Conservation (phyloP, 2,797 vertebrate species). For the Chelon auratus region DNA sequence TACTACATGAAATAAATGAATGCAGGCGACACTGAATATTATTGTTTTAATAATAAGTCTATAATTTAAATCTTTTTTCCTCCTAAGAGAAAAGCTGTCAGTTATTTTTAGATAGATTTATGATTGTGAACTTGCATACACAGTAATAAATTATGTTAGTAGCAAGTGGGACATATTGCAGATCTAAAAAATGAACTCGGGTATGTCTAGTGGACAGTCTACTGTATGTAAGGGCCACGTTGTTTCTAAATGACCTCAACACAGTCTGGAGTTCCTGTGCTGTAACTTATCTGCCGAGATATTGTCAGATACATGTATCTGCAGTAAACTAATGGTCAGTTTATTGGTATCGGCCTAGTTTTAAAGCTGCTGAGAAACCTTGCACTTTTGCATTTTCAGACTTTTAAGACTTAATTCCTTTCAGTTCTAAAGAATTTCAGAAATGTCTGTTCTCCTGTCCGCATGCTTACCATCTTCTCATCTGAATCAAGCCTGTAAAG, state of each 20-base stretch:
- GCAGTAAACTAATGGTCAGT: neutral
- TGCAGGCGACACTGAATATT: too few relatives aligned
- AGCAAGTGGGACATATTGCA: neutral
- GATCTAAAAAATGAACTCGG: neutral
- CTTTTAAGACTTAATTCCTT: too few relatives aligned
- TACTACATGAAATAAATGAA: too few relatives aligned
- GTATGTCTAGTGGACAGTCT: neutral
- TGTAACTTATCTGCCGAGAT: neutral
- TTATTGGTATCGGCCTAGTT: neutral
- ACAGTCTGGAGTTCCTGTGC: neutral
- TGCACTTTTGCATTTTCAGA: too few relatives aligned
- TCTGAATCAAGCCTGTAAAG: constrained; percentile 8
- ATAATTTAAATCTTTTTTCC: too few relatives aligned
- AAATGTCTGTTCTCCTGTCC: neutral
- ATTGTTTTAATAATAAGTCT: too few relatives aligned
- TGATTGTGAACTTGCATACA: too few relatives aligned
- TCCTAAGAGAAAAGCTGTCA: too few relatives aligned
- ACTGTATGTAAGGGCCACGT: neutral
- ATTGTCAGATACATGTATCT: neutral
- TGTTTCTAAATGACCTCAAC: neutral
- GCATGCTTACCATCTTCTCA: neutral
- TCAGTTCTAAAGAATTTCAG: neutral
- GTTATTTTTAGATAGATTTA: too few relatives aligned
- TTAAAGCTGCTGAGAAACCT: neutral
- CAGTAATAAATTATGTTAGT: too few relatives aligned